These are phyloP conservation scores for Phalloptychus januarius DNA, from an alignment of 2,797 vertebrate genomes.

Conservation along the genomic window DNA sequence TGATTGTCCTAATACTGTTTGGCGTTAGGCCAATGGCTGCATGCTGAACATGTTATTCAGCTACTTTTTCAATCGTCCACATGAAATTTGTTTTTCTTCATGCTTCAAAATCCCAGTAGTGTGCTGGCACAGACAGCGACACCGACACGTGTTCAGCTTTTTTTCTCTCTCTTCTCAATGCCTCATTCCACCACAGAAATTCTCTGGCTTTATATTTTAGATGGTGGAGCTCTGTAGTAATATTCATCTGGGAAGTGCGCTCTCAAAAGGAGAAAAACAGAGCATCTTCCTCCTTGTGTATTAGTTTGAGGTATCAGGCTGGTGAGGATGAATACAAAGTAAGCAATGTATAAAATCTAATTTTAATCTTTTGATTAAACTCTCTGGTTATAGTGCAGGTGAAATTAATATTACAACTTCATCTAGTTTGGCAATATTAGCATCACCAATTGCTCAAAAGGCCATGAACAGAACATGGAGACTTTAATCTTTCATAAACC, in stretches of 20 bases:
- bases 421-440: conserved; percentile 68
- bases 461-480: conserved; percentile 41
- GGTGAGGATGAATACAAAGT: background rate
- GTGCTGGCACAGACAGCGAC: background rate
- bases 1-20: background rate
- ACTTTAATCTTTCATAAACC: conserved; percentile 31
- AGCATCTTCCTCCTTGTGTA: background rate
- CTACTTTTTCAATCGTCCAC: background rate
- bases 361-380: conserved; percentile 61
- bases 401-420: conserved; percentile 60
- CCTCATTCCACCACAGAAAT: background rate
- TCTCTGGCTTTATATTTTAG: background rate
- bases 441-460: conserved; percentile 47
- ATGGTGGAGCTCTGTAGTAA: background rate
- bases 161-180: background rate
- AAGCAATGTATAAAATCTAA: conserved; percentile 7
- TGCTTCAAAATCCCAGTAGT: background rate
- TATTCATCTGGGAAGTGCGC: background rate
- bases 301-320: background rate
- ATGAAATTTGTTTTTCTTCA: background rate
- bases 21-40: background rate
- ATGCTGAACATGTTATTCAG: background rate
- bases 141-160: background rate
- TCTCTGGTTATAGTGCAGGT: conserved; percentile 36
- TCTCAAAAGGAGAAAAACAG: background rate